phyloP scores from a whole-genome alignment of 2,797 vertebrate genomes.

The Cottoperca gobio region DNA sequence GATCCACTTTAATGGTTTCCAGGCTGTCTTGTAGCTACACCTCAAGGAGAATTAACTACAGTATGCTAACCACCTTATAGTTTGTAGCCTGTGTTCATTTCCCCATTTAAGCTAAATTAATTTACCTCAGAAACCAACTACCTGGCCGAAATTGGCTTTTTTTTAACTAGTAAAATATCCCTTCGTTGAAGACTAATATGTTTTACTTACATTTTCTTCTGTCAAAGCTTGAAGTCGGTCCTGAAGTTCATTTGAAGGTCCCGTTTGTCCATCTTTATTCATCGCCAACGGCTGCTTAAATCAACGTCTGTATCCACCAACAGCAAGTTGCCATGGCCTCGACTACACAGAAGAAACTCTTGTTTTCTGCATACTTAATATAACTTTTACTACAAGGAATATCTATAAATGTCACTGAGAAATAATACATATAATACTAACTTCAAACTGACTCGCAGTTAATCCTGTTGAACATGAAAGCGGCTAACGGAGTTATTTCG shows the following conservation, averaged over 20 bases:
- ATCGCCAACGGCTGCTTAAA: neutral
- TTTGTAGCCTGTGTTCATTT: neutral
- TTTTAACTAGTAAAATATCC: neutral
- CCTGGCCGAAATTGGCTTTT: neutral
- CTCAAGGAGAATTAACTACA: no score
- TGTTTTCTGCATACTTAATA: neutral
- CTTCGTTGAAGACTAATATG: neutral
- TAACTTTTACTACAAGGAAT: neutral
- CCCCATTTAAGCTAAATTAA: neutral
- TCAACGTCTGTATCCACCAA: conserved; percentile 50
- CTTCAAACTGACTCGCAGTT: no score
- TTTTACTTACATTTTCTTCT: conserved; percentile 69
- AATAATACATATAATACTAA: neutral
- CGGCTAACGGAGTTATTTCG: neutral
- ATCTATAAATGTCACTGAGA: neutral
- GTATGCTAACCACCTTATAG: neutral
- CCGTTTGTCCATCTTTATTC: conserved; percentile 74
- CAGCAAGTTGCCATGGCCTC: conserved; percentile 68
- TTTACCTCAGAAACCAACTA: neutral
- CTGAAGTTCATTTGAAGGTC: conserved; percentile 38
- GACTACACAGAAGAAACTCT: conserved; percentile 20
- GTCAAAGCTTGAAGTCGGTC: conserved; percentile 60
- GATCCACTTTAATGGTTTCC: neutral
- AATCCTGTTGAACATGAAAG: neutral
- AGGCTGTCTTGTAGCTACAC: neutral